A percentile compares a stretch with the other conserved stretches of the same genome.
Evolutionary conservation across 35 echinoderm and acorn worm genomes (phyloP).

Genomic region (Apostichopus japonicus): DNA sequence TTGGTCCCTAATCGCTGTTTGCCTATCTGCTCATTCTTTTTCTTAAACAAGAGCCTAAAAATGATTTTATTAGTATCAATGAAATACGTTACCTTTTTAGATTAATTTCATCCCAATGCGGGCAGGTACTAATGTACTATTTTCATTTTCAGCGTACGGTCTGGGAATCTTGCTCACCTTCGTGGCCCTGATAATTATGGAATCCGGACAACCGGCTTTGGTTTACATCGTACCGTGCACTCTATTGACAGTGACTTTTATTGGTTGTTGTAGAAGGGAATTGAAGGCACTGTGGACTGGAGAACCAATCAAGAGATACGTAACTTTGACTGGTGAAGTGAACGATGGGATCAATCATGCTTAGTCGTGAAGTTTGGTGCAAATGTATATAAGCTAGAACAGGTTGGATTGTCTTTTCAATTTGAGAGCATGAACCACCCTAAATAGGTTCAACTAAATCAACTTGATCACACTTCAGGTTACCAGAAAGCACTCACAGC

Average conservation of each 20-base stretch:
- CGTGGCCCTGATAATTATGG: slow-evolving; percentile 81
- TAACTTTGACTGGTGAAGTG: neutral
- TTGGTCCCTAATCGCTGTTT: too few relatives aligned
- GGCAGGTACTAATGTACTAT: neutral
- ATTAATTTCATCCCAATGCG: too few relatives aligned
- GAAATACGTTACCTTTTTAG: too few relatives aligned
- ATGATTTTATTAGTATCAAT: too few relatives aligned
- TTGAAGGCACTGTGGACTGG: slow-evolving; percentile 85
- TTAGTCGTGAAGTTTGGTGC: neutral
- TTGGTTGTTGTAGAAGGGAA: slow-evolving; percentile 61
- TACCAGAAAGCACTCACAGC: too few relatives aligned
- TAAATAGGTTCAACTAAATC: too few relatives aligned
- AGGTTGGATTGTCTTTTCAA: too few relatives aligned
- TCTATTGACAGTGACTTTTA: slow-evolving; percentile 60
- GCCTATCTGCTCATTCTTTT: too few relatives aligned
- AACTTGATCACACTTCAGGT: too few relatives aligned
- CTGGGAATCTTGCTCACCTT: slow-evolving; percentile 53
- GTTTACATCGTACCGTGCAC: slow-evolving; percentile 95
- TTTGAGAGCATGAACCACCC: too few relatives aligned
- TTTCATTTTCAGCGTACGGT: slow-evolving; percentile 7
- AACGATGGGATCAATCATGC: neutral
- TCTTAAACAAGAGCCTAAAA: too few relatives aligned
- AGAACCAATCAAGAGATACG: neutral
- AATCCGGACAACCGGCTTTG: slow-evolving; percentile 91
- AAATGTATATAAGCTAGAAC: too few relatives aligned